Percentiles rank a stretch among this genome's conserved stretches.
Conservation (phyloP, 2,888 invertebrate species). For the Drosophila greeni region DNA sequence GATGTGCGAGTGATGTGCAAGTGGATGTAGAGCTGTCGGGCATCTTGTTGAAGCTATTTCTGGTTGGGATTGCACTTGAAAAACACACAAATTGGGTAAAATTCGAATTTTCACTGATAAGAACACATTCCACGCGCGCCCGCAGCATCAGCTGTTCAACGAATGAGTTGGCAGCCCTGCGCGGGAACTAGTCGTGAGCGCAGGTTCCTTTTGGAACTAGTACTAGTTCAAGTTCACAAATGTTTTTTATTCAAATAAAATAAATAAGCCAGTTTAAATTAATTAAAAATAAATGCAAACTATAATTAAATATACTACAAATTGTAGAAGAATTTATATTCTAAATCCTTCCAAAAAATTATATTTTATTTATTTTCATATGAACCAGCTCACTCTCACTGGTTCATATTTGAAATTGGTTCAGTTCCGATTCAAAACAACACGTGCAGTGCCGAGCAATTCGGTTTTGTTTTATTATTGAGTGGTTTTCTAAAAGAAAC, state of each 20-base stretch:
- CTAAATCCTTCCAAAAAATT: too few species aligned
- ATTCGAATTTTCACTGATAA: slow-evolving; percentile 11
- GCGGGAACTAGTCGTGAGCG: neutral
- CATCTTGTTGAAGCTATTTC: neutral
- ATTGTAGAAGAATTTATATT: too few species aligned
- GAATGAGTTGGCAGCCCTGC: slow-evolving; percentile 50
- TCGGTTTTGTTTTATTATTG: slow-evolving; percentile 29
- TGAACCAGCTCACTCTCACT: neutral
- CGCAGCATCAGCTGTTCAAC: slow-evolving; percentile 8
- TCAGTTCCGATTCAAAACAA: slow-evolving; percentile 32
- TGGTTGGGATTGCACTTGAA: neutral
- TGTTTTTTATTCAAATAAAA: neutral
- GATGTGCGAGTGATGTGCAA: neutral
- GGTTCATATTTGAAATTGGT: slow-evolving; percentile 5
- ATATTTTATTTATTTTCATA: rapidly evolving
- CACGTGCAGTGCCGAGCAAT: slow-evolving; percentile 51
- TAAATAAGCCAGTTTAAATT: too few species aligned
- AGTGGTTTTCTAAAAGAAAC: slow-evolving; percentile 17
- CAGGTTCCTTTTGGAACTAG: slow-evolving; percentile 6
- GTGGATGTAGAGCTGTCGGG: neutral
- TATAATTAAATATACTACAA: too few species aligned
- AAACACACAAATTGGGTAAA: neutral
- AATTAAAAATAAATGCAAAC: too few species aligned
- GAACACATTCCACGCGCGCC: slow-evolving; percentile 9
- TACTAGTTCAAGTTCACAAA: neutral